Base-by-base conservation (phyloP, 64 coral and sea anemone genomes). In the Actinia equina region DNA sequence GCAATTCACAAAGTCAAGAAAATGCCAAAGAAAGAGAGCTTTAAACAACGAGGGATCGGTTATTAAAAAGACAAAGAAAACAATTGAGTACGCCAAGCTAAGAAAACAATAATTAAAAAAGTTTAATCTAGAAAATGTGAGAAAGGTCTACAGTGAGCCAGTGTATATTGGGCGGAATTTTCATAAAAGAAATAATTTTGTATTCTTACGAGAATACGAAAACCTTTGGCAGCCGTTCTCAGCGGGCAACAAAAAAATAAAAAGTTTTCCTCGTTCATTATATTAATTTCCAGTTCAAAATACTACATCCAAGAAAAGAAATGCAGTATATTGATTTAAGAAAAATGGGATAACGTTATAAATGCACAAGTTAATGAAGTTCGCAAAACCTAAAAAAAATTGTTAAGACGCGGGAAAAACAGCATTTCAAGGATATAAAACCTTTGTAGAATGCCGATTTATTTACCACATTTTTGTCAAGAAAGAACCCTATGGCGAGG, bases 401-500 rank as follows among this genome's bases (percentile, higher is more conserved):
- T 15, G 23, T 9, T n/a, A 57, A 16, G 55, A 13, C 55, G n/a
- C 69, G 6, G 12, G 10, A 71, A 30, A 37, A 71, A 67, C 17
- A 71, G 69, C 37, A 12, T 71, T 37, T 71, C 25, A 41, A 4
- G 62, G 19, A 65, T 23, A 5, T 22, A 9, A 41, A 27, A 74
- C 23, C 69, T 74, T 74, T 74, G 69, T 74, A 74, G 46, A n/a
- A 74, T 30, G 26, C 69, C 69, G 69, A 74, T 74, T 65, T n/a
- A 74, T 74, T 41, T 13, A 74, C 69, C 69, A 3, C 69, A 74
- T 41, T 74, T 25, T 30, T 74, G 12, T 11, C 10, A 74, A 74
- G 69, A 74, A 74, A 13, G 69, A 27, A 11, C 25, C 69, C 69
- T 41, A 13, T 1, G n/a, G 69, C 3, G 69, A 74, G 41, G 69